Evolutionary conservation across 2,888 invertebrate species (phyloP), one percentile per base, ranked within the genome.

Genomic region (Epinotia ramella): DNA sequence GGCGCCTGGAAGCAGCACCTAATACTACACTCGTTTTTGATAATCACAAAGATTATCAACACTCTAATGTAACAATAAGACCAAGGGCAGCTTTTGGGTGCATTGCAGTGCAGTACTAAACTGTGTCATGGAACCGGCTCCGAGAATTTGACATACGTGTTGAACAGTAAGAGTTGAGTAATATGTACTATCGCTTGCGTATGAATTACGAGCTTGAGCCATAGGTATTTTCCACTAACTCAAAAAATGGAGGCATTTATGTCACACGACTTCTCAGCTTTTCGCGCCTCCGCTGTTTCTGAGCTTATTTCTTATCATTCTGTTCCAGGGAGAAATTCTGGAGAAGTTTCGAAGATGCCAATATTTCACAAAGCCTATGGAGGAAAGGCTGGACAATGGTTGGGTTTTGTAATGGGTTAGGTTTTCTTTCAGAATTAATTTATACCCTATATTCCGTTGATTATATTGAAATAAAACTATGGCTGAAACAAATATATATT

Each of bases 291-390:
- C 16, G 2, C 6, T n/a, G 16, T 53, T 53, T n/a, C 53, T 53
- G n/a, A n/a, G n/a, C 16, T 53, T 5, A 53, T 63, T 69, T 56
- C 44, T 64, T n/a, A 56, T 18, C 44, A 24, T 6, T 20, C 44
- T 67, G 77, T 86, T 86, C n/a, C 84, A 94, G 94, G 91, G 90
- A 7, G 94, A 94, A 83, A 93, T 94, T 77, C 84, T 94, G 77
- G 93, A 94, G 79, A 94, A 94, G 79, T 94, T 94, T 80, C 86
- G 94, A 72, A 84, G 91, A 80, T 90, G 89, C 78, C 93, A 93
- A 78, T 86, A 90, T 79, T 93, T 95, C 73, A 91, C 94, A 1
- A 94, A 88, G 76, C 93, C 94, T 7, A 93, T 94, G 92, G 91
- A 89, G 78, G 94, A 94, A 76, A 84, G 94, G 76, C 71, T 94